Evolutionary conservation across 2,113 vertebrate genomes (phyloP).

Genomic region (Hystrix brachyura): DNA sequence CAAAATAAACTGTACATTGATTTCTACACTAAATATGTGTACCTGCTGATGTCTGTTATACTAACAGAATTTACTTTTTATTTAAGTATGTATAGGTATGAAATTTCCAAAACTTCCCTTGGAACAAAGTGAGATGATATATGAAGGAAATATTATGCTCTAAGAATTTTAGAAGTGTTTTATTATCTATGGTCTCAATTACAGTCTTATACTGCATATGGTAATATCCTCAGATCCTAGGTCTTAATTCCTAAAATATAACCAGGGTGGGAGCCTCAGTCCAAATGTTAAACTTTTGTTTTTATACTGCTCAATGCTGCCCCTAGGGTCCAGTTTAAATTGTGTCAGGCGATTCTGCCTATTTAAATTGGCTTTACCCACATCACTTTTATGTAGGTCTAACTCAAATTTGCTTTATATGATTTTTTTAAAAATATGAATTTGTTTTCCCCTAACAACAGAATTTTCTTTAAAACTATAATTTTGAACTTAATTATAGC

Average conservation of each 20-base stretch:
- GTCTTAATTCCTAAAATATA: not conserved
- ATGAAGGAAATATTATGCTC: not conserved
- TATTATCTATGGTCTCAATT: not conserved
- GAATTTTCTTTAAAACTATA: not conserved
- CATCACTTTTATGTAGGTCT: not conserved
- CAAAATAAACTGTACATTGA: not conserved
- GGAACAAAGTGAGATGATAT: not conserved
- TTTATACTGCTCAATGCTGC: conserved; percentile 19
- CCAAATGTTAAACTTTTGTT: not conserved
- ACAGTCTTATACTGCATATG: not conserved
- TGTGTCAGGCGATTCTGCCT: not conserved
- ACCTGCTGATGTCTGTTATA: not conserved
- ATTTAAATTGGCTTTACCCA: not conserved
- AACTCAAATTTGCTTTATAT: not conserved
- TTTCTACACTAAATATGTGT: not conserved
- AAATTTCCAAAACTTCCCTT: conserved; percentile 7
- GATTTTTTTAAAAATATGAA: not conserved
- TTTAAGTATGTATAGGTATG: conserved; percentile 34
- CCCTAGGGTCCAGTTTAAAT: not conserved
- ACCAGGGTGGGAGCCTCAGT: too few species aligned
- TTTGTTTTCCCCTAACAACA: not conserved
- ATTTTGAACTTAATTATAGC: not conserved
- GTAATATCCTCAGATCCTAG: not conserved
- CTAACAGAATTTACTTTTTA: not conserved
- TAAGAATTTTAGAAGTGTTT: not conserved